phyloP scores from a whole-genome alignment of 2,113 vertebrate species.

The Perca fluviatilis region DNA sequence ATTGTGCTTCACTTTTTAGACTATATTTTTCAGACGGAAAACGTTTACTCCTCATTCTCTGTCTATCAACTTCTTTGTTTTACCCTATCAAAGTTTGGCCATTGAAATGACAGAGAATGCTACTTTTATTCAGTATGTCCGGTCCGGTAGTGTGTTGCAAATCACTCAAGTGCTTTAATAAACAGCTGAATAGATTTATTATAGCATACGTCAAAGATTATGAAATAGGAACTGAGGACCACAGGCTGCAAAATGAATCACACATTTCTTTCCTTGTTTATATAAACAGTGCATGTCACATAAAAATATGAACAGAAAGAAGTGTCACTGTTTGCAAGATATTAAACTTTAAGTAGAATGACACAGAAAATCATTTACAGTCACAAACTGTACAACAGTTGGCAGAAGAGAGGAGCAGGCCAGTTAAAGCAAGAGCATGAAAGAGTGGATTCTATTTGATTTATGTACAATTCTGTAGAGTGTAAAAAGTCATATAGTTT shows the following conservation, averaged over 20 bases:
- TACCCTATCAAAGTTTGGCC: background rate
- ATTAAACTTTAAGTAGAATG: slow-evolving; percentile 85
- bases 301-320: slow-evolving; percentile 86
- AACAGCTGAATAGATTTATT: slow-evolving; percentile 86
- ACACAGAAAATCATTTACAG: slow-evolving; percentile 89
- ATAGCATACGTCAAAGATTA: slow-evolving; percentile 75
- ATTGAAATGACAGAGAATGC: background rate
- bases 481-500: slow-evolving; percentile 79
- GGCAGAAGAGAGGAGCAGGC: slow-evolving; percentile 74
- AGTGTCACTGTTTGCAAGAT: slow-evolving; percentile 84
- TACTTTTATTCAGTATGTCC: slow-evolving; percentile 9
- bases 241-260: slow-evolving; percentile 81
- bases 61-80: background rate
- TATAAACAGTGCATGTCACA: slow-evolving; percentile 85
- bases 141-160: slow-evolving; percentile 40
- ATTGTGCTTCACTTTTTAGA: background rate
- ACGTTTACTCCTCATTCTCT: background rate
- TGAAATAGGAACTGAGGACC: slow-evolving; percentile 80
- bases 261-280: slow-evolving; percentile 76
- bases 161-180: slow-evolving; percentile 83
- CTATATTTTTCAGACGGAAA: background rate
- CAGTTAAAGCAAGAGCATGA: slow-evolving; percentile 77
- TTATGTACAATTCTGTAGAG: slow-evolving; percentile 80
- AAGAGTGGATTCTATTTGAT: slow-evolving; percentile 72
- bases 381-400: slow-evolving; percentile 91